A percentile compares a stretch with the other conserved stretches of the same genome.
These are phyloP conservation scores for Scelioninae gen. 1 DNA, from an alignment of 2,888 invertebrate species.

Conservation along the genomic window DNA sequence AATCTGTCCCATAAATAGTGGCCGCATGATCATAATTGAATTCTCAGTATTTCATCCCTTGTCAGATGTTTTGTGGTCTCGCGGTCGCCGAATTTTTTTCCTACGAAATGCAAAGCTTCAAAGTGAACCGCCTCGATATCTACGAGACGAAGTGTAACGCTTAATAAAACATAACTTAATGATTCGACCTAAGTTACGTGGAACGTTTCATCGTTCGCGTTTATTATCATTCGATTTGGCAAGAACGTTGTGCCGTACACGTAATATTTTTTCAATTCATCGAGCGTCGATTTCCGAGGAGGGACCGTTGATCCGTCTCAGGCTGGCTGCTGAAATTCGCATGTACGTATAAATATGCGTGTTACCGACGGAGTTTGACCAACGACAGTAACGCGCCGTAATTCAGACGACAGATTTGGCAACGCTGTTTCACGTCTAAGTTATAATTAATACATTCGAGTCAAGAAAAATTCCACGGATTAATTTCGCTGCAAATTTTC, in stretches of 20 bases:
- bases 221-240: conserved; percentile 2
- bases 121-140: conserved; percentile 42
- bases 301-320: conserved; percentile 50
- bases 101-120: conserved; percentile 43
- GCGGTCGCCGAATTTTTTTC: conserved; percentile 40
- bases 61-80: conserved; percentile 42
- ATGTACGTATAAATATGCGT: conserved; percentile 53
- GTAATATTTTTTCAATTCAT: conserved; percentile 27
- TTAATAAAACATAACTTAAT: conserved; percentile 42
- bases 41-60: conserved; percentile 46
- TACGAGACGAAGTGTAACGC: conserved; percentile 24
- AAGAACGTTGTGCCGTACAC: not conserved
- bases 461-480: conserved; percentile 67
- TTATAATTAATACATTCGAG: conserved; percentile 70
- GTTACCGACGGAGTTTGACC: conserved; percentile 69
- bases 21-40: conserved; percentile 31
- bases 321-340: conserved; percentile 44
- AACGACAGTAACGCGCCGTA: conserved; percentile 62
- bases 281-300: conserved; percentile 67
- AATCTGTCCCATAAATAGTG: conserved; percentile 34
- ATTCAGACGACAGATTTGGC: conserved; percentile 68
- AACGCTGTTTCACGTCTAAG: conserved; percentile 66
- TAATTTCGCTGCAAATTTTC: conserved; percentile 62
- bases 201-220: conserved; percentile 3
- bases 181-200: conserved; percentile 15